Conservation (phyloP, 2,888 invertebrate genomes). For the Trissoscelio sp. region DNA sequence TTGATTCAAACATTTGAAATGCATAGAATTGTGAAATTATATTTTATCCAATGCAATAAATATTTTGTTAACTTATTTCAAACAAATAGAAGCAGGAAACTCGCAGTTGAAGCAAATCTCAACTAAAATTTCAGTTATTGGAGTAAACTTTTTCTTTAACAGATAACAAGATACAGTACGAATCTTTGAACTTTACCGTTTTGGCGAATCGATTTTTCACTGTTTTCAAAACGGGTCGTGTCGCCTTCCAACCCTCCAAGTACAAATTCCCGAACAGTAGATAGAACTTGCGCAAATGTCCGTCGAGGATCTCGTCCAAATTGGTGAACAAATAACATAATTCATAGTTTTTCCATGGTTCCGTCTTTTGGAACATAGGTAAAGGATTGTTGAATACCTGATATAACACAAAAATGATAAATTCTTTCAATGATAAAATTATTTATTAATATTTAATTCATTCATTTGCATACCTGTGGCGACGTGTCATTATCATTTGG, state of each 20-base stretch:
- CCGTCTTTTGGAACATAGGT: constrained; percentile 22
- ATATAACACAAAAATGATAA: too few species aligned
- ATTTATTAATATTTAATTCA: too few species aligned
- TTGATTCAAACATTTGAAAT: too few species aligned
- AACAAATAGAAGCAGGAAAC: too few species aligned
- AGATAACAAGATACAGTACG: background rate
- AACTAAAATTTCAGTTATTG: background rate
- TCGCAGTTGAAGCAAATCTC: too few species aligned
- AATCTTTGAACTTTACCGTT: constrained; percentile 47
- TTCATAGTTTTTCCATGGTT: constrained; percentile 26
- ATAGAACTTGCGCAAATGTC: constrained; percentile 43
- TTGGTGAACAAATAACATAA: constrained; percentile 37
- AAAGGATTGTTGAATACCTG: constrained; percentile 7
- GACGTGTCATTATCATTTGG: constrained; percentile 23
- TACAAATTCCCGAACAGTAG: constrained; percentile 47
- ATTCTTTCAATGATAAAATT: too few species aligned
- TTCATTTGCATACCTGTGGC: constrained; percentile 14
- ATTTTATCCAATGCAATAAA: too few species aligned
- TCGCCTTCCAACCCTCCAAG: constrained; percentile 53
- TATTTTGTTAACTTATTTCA: too few species aligned
- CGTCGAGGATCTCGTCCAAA: constrained; percentile 34
- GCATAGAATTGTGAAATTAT: too few species aligned
- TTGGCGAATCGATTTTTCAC: constrained; percentile 53
- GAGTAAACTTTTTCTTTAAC: background rate
- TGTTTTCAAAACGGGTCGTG: constrained; percentile 40